Evolutionary conservation across 2,888 invertebrate species (phyloP), one percentile per base, ranked within the genome.

Genomic region (Sesamia inferens): DNA sequence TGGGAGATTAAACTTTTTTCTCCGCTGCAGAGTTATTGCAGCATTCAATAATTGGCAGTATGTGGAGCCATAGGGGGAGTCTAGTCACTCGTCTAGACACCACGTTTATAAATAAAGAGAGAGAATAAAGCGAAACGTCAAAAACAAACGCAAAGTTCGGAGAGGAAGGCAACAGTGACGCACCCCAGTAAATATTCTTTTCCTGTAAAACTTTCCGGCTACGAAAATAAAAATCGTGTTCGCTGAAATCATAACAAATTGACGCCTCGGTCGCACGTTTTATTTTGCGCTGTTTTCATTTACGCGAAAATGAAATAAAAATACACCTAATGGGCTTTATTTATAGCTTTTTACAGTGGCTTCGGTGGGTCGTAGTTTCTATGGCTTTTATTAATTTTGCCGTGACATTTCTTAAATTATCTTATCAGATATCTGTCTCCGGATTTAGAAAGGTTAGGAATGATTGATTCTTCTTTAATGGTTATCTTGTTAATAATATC

Each of bases 1-100:
- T 88, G 86, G 82, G 80, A 90, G 92, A 93, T 94, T 93, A 92
- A 92, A 93, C 88, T 92, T 91, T 91, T 78, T 90, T 89, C 80
- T 85, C 78, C 79, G 76, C 87, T 83, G 83, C 86, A 88, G 88
- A 88, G 89, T 90, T 89, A 87, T 88, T 86, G 89, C 88, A 79
- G 76, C 71, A 83, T 84, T 84, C 87, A 87, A 90, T 91, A 92
- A 90, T 91, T 92, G 90, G 89, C 87, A 82, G 86, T 83, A 76
- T 82, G 77, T 86, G 87, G 79, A 67, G 64, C 59, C 68, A 68
- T 75, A 85, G 87, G 88, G 88, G 79, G 70, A 73, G 87, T 87
- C 89, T 88, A 84, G 79, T 76, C 81, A 71, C 63, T 68, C 71
- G 85, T 87, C 89, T 90, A 87, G 88, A 90, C 86, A 55, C 63